phyloP scores from a whole-genome alignment of 2,797 vertebrate species.

The Sylvia borin region DNA sequence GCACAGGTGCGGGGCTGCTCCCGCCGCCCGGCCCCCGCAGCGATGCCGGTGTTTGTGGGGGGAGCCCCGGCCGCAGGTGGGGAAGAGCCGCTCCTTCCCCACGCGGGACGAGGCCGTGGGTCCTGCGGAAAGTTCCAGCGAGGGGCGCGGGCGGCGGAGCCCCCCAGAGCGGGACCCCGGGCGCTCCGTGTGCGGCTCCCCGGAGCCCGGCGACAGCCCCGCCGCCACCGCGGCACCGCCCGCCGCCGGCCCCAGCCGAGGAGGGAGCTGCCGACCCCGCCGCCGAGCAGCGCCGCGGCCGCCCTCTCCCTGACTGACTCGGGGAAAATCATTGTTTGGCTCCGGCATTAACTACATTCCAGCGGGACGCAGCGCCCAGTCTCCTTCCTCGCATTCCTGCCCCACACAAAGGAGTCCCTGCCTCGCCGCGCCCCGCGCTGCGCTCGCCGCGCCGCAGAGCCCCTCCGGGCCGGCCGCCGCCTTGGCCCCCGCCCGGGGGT shows the following conservation, averaged over 20 bases:
- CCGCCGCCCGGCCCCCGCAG: no score
- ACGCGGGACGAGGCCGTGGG: neutral
- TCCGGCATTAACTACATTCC: constrained; percentile 94
- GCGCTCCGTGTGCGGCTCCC: neutral
- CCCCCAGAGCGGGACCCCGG: no score
- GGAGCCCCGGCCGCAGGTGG: neutral
- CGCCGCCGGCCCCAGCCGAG: neutral
- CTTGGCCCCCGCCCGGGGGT: neutral
- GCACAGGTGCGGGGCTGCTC: neutral
- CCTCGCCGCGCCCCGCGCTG: neutral
- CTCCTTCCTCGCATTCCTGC: constrained; percentile 93
- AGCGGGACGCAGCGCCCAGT: constrained; percentile 87
- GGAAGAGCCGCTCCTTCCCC: neutral
- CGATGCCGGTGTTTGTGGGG: no score
- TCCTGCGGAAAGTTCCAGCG: neutral
- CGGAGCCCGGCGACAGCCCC: constrained; percentile 24
- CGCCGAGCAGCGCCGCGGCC: constrained; percentile 48
- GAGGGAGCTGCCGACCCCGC: neutral
- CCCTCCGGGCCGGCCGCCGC: neutral
- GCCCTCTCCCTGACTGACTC: constrained; percentile 80
- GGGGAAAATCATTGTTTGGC: constrained; percentile 89
- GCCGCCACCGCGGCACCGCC: constrained; percentile 50
- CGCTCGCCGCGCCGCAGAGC: neutral
- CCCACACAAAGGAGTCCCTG: constrained; percentile 78
- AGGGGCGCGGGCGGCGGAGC: neutral